These are phyloP conservation scores for Matsumyia berberina DNA, from an alignment of 2,888 invertebrate species.

Conservation along the genomic window DNA sequence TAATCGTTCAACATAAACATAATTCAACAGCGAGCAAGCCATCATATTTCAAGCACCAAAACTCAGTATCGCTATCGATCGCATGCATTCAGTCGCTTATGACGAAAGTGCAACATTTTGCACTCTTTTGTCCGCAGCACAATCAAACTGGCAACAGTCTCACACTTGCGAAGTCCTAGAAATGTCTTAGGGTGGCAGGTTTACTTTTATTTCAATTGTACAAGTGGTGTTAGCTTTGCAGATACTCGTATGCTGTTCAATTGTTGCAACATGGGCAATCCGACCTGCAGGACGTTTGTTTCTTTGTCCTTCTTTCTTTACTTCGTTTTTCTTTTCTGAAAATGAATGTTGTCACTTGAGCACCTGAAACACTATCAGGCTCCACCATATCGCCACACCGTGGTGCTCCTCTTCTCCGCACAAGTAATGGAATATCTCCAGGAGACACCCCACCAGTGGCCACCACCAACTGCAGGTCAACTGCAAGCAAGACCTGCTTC, in stretches of 20 bases:
- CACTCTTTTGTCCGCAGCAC: constrained; percentile 31
- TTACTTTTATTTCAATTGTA: constrained; percentile 71
- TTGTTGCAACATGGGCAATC: constrained; percentile 68
- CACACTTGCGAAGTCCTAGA: constrained; percentile 69
- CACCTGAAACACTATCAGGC: constrained; percentile 51
- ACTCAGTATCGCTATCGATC: background rate
- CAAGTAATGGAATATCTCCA: constrained; percentile 61
- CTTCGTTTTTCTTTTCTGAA: constrained; percentile 12
- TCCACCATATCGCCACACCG: constrained; percentile 5
- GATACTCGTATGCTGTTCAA: constrained; percentile 53
- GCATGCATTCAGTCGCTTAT: background rate
- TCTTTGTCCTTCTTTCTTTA: constrained; percentile 11
- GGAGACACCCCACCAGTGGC: constrained; percentile 46
- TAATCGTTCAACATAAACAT: background rate
- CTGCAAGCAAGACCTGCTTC: constrained; percentile 74
- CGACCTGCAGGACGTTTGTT: constrained; percentile 43
- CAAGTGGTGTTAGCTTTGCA: constrained; percentile 61
- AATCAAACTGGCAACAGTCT: constrained; percentile 31
- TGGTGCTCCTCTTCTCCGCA: constrained; percentile 12
- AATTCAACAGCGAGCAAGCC: background rate
- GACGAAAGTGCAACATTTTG: constrained; percentile 54
- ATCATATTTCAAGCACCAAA: background rate
- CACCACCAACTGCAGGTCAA: constrained; percentile 70
- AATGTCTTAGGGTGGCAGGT: constrained; percentile 67
- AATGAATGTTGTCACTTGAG: constrained; percentile 58